Percentiles rank a stretch among this genome's conserved stretches.
These are phyloP conservation scores for Antrozous pallidus DNA, from an alignment of 2,797 vertebrate genomes.

Conservation along the genomic window DNA sequence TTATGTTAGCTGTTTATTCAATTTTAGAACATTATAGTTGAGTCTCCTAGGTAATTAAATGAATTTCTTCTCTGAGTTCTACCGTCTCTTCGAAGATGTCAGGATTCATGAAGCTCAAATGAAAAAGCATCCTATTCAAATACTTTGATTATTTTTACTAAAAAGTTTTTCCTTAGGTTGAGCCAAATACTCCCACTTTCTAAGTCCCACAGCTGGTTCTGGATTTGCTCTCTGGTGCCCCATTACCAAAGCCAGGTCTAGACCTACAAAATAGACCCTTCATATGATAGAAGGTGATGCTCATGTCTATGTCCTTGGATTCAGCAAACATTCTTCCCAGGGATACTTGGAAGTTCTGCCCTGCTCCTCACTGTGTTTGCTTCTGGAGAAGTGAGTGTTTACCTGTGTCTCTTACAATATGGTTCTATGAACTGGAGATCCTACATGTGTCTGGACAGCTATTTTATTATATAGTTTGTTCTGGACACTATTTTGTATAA, in stretches of 20 bases:
- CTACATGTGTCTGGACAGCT: background rate
- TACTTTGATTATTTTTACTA: constrained; percentile 23
- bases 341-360: background rate
- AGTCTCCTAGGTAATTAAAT: background rate
- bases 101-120: background rate
- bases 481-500: background rate
- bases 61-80: constrained; percentile 30
- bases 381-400: background rate
- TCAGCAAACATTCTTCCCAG: background rate
- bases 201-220: background rate
- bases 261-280: background rate
- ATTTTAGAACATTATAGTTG: constrained; percentile 30
- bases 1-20: constrained; percentile 25
- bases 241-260: background rate
- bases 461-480: background rate
- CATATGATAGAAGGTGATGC: background rate
- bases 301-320: background rate
- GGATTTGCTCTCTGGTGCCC: background rate
- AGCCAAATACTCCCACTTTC: constrained; percentile 1
- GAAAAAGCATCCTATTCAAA: background rate
- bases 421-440: background rate
- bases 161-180: background rate
- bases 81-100: constrained; percentile 35
- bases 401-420: background rate
- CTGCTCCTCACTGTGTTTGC: background rate